Evolutionary conservation across 2,797 vertebrate species (phyloP), one percentile per base, ranked within the genome.

Genomic region (Tenualosa ilisha): DNA sequence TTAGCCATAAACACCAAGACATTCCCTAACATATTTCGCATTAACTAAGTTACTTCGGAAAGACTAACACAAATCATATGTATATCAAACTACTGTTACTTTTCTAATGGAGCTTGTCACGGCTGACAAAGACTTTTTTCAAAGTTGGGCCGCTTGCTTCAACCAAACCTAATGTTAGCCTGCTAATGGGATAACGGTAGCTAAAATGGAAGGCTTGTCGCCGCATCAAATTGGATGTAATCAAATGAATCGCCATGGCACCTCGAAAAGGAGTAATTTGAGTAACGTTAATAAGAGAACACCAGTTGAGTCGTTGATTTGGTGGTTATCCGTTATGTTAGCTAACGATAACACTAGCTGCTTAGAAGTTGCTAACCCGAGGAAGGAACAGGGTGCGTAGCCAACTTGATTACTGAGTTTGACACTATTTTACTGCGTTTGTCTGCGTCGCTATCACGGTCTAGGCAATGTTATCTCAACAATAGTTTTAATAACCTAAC

Each of bases 141-240:
- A 46, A 79, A 79, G 72, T 79, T 79, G 72, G 40, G 72, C 72
- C 72, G 72, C 72, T 9, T 37, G 65, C 65, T 72, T 72, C 2
- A 72, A 72, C 65, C 65, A 46, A 79, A 79, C 40, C 37, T 79
- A 31, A 31, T 31, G 31, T 31, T 31, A 37, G 40, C 15, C 37
- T 79, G 40, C 40, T 79, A 79, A 46, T 79, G 20, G 40, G 17
- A 79, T 20, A 56, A 56, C 54, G 54, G 17, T 56, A 79, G 72
- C 37, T 79, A 43, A 79, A 43, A 20, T 79, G 37, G 72, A 79
- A 22, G 26, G 12, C 26, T 79, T 43, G 20, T 79, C 40, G 72
- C 72, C 72, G 72, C 40, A 79, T 79, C 6, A 79, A 63, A 63
- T n/a, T 63, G 37, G 72, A 24, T 46, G 40, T 79, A 40, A 37